Conservation (phyloP, 2,888 invertebrate species). For the Ypsolopha sequella region DNA sequence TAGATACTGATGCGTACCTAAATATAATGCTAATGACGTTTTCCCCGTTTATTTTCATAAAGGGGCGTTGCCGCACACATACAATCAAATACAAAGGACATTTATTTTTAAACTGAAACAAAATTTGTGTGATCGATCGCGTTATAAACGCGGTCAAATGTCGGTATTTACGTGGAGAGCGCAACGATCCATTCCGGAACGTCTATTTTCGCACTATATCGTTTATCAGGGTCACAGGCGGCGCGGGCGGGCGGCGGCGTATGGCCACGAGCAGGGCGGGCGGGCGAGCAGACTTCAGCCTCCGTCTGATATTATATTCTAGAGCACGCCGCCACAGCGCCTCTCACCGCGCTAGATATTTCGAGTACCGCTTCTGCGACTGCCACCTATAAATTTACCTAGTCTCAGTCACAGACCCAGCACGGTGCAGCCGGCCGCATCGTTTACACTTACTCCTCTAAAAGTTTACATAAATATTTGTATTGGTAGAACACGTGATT, state of each 20-base stretch:
- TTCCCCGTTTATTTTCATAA: neutral
- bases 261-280: constrained; percentile 21
- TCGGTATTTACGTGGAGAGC: constrained; percentile 53
- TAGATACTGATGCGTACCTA: too few relatives aligned
- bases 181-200: constrained; percentile 37
- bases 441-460: constrained; percentile 14
- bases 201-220: constrained; percentile 64
- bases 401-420: constrained; percentile 54
- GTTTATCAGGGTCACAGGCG: constrained; percentile 36
- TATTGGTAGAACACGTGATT: constrained; percentile 6
- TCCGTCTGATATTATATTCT: constrained; percentile 68
- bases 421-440: constrained; percentile 56
- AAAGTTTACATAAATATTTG: constrained; percentile 6
- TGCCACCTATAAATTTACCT: constrained; percentile 61
- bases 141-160: constrained; percentile 39
- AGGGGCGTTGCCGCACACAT: neutral
- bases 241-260: constrained; percentile 23
- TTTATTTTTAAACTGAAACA: neutral
- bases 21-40: too few relatives aligned
- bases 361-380: constrained; percentile 58
- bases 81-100: neutral
- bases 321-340: constrained; percentile 63
- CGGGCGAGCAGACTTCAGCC: constrained; percentile 24
- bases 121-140: constrained; percentile 32
- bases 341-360: constrained; percentile 65